Percentiles rank a stretch among this genome's conserved stretches.
These are phyloP conservation scores for Rhynchotus rufescens DNA, from an alignment of 2,797 vertebrate genomes.

Conservation along the genomic window DNA sequence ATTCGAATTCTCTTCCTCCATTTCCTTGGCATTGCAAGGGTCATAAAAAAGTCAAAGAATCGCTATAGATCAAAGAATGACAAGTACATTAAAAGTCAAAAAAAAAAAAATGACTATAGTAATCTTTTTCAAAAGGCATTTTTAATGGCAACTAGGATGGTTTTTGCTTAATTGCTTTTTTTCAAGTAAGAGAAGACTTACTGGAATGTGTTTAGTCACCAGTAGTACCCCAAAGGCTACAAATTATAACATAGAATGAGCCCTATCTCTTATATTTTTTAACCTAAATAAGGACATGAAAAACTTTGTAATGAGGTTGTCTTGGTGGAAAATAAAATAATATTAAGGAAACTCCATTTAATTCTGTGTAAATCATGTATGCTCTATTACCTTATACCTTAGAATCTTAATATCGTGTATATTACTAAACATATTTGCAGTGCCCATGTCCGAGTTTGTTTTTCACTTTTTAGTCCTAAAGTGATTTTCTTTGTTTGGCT, in stretches of 20 bases:
- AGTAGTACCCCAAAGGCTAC: conserved; percentile 1
- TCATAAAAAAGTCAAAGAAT: background rate
- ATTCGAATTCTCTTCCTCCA: conserved; percentile 50
- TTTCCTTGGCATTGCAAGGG: conserved; percentile 37
- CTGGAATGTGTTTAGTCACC: background rate
- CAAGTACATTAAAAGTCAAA: background rate
- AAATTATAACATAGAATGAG: background rate
- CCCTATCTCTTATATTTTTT: background rate
- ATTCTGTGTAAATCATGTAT: background rate
- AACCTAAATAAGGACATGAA: background rate
- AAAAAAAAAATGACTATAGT: conserved; percentile 3
- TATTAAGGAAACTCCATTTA: background rate
- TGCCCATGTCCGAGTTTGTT: background rate
- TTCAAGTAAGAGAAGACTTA: background rate
- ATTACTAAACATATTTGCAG: background rate
- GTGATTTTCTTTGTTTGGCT: background rate
- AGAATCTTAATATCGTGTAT: background rate
- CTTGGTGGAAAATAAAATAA: background rate
- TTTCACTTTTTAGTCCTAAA: background rate
- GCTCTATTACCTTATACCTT: background rate
- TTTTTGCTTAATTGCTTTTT: background rate
- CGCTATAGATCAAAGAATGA: background rate
- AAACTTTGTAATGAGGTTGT: background rate
- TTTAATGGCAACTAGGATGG: conserved; percentile 29
- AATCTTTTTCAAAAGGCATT: conserved; percentile 35